Evolutionary conservation across 2,888 invertebrate genomes (phyloP).

Genomic region (Drosophila longiperda): DNA sequence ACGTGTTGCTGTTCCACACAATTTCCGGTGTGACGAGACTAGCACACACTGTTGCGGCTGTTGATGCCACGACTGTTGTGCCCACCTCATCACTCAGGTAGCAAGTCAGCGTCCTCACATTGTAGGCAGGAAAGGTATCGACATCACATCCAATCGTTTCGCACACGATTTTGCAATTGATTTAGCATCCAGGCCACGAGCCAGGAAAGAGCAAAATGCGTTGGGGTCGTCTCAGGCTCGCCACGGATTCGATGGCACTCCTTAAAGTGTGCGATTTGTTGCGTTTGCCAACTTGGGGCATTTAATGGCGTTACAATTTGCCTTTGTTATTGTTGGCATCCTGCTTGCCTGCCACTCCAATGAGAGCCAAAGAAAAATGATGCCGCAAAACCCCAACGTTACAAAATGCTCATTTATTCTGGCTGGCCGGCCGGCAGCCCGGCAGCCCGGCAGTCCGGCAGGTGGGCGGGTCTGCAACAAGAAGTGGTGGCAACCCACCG

Average conservation of each 20-base stretch:
- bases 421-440: constrained; percentile 9
- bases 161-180: constrained; percentile 76
- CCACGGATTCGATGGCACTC: constrained; percentile 28
- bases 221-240: neutral
- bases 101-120: constrained; percentile 4
- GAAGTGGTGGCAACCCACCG: constrained; percentile 33
- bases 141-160: constrained; percentile 67
- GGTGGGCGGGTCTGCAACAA: neutral
- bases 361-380: constrained; percentile 64
- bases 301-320: constrained; percentile 75
- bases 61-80: constrained; percentile 2
- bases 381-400: constrained; percentile 61
- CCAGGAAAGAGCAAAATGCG: neutral
- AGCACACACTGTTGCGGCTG: constrained; percentile 19
- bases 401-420: constrained; percentile 77
- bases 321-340: constrained; percentile 63
- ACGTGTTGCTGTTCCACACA: constrained; percentile 78
- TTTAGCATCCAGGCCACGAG: constrained; percentile 59
- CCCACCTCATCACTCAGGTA: constrained; percentile 63
- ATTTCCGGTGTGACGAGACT: constrained; percentile 65
- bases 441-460: neutral
- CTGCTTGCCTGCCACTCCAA: constrained; percentile 14
- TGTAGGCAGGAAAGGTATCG: constrained; percentile 13
- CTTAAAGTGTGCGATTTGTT: constrained; percentile 67
- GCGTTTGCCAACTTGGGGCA: constrained; percentile 66